Base-by-base conservation (phyloP, 2,888 invertebrate species). In the Harpalus rufipes region DNA sequence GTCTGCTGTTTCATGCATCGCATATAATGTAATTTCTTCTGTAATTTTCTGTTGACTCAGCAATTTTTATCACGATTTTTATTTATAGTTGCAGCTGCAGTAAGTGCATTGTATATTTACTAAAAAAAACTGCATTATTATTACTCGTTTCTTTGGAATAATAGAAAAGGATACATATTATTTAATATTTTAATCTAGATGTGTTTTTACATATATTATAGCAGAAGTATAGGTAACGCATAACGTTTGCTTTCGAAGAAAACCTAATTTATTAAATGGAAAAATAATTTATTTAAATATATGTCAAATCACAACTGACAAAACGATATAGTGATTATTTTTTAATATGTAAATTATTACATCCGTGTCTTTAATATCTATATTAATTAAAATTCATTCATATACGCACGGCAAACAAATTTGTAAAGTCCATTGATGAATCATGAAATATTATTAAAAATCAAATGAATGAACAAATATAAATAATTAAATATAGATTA, bases 21-120 rank as follows among this genome's bases (percentile, higher is more conserved):
- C 18, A 68, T 41, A 68, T 39, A 68, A n/a, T 39, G 68, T 68
- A 68, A 68, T 68, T 68, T 68, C 39, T 68, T 39, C 16, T 8
- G 68, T 39, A 39, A 68, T 68, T 68, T 68, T 68, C 32, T 65
- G 4, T 6, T 68, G 68, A 68, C 41, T 68, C 68, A 68, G 68
- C 39, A 41, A 68, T 68, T 68, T 41, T 68, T 41, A 68, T 39
- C 68, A 68, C 68, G 68, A 41, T 68, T 68, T 68, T 39, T 68
- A 63, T 63, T 63, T 63, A 63, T 63, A 25, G 5, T 61, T 61
- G 61, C 61, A 61, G 18, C 16, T 18, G 61, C 16, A 56, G 14
- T 61, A 16, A 18, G 7, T 61, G 32, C 32, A 32, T 32, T 32
- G 32, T 32, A 32, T 3, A 32, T 32, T 32, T 32, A 32, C 32